Base-by-base conservation (phyloP, 2,888 invertebrate genomes). In the Drosophila stalkeri region DNA sequence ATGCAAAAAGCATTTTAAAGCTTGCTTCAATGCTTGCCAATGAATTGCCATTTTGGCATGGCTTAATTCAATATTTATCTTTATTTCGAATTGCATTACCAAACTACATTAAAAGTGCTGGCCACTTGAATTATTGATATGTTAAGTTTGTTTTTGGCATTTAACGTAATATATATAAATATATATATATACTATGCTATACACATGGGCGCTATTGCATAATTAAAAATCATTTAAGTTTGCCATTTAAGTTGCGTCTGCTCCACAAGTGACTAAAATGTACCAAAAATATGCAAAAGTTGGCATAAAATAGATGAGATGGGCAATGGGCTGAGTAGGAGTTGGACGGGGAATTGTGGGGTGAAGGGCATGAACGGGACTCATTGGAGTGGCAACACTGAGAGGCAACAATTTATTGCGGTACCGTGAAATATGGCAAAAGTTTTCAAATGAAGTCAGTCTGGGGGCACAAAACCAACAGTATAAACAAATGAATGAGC, bases 381-480 rank as follows among this genome's bases (percentile, higher is more conserved):
- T 11, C 20, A 47, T 43, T 41, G 56, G 59, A 33, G 37, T 47
- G 57, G 35, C 57, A 69, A 51, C 60, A 27, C 39, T 46, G 51
- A 51, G 64, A 54, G 67, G 61, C 66, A 78, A 72, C 86, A 84
- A 86, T 86, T 86, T 86, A 86, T 86, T 86, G 83, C 71, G 80
- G 68, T 64, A 71, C 60, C 66, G 56, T 87, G 78, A 86, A 86
- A 87, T 87, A 86, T 87, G 81, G 78, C 75, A 62, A 87, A 88
- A 86, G 80, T 86, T 86, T 86, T 78, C 76, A 78, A 87, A 87
- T 80, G 78, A 85, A 85, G 75, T 85, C 81, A 77, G 81, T 69
- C 74, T 64, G 62, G 60, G 64, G 61, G 55, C 55, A 57, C 78
- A 64, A 56, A 64, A 68, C 37, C 73, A 72, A 67, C 51, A 55